A percentile compares a stretch with the other conserved stretches of the same genome.
phyloP scores from a whole-genome alignment of 2,113 vertebrate species.

The Strix uralensis region DNA sequence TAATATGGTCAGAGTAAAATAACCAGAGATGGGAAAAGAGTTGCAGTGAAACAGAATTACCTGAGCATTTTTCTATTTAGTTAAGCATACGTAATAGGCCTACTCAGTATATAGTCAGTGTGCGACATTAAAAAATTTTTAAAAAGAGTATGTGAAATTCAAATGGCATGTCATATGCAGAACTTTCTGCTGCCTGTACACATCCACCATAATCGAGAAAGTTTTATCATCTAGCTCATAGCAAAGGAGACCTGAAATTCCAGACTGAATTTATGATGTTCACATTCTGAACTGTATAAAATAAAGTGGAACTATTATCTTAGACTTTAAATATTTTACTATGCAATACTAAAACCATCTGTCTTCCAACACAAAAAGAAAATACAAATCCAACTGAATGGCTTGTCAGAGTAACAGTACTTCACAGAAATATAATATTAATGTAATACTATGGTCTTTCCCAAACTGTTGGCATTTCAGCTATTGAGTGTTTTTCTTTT shows the following conservation, averaged over 20 bases:
- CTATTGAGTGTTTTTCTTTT: background rate
- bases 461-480: background rate
- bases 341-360: conserved; percentile 58
- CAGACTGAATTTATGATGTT: background rate
- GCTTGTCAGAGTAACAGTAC: conserved; percentile 19
- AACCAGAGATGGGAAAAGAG: background rate
- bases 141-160: background rate
- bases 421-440: background rate
- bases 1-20: background rate
- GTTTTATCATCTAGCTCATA: background rate
- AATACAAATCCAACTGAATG: conserved; percentile 47
- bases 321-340: conserved; percentile 63
- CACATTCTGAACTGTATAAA: background rate
- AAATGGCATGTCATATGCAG: accelerated
- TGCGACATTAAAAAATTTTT: background rate
- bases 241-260: background rate
- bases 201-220: accelerated
- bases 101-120: background rate
- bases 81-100: background rate
- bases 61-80: background rate
- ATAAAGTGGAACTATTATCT: background rate
- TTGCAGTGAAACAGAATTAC: background rate
- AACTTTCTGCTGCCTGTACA: background rate
- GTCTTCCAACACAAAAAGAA: conserved; percentile 42
- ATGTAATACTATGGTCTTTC: background rate